Base-by-base conservation (phyloP, 2,797 vertebrate species). In the Poeciliopsis turneri region DNA sequence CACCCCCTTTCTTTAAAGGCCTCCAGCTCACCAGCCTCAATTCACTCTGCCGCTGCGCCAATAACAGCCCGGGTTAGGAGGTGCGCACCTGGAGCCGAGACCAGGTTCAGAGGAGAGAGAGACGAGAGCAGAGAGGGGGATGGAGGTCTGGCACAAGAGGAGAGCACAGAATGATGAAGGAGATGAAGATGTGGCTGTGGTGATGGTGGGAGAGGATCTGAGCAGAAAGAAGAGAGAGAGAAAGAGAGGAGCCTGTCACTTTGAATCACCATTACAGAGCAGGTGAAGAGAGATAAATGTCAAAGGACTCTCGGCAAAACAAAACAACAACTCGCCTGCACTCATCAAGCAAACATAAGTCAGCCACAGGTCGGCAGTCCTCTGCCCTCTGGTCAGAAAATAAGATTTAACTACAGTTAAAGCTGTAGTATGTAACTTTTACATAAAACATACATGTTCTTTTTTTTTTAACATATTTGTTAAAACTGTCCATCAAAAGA, bases 231-330 rank as follows among this genome's bases (percentile, higher is more conserved):
- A 84, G 84, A 80, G 88, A 23, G 61, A 83, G 82, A 83, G 81
- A 84, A 84, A 84, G 80, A 89, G 80, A 78, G 86, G 87, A 87
- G 70, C 81, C 87, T 92, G 91, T 94, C 94, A 94, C 85, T 85
- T 36, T 77, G 84, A 86, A 94, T 95, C 86, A 92, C 72, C 84
- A 77, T 94, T 94, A 94, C 75, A 30, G 88, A 94, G 91, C 94
- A 95, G 95, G 94, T 96, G 94, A 93, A 93, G 92, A 92, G 91
- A 94, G 92, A 94, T 92, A 94, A 95, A 95, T 95, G 95, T 94
- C 94, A 95, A 93, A 95, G 91, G 92, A 94, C 91, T 88, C 88
- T 92, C 88, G 87, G 86, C 80, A 16, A 94, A 92, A 95, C 92
- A 92, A 92, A 94, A 91, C 90, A 92, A 92, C 84, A 92, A 92